Base-by-base conservation (phyloP, 2,888 invertebrate genomes). In the Pelosia muscerda region DNA sequence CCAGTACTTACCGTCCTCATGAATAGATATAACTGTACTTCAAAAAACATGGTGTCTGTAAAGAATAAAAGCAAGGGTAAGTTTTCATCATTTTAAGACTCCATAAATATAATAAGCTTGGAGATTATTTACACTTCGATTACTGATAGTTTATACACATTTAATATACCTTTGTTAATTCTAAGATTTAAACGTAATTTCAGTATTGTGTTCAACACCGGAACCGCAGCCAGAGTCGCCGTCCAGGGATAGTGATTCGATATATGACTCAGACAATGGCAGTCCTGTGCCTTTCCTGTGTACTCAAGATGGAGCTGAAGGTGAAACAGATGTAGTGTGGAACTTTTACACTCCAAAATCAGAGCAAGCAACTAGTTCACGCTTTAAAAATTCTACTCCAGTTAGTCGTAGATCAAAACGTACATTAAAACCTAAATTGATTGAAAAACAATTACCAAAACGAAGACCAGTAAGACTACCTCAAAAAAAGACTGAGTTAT, bases 261-360 rank as follows among this genome's bases (percentile, higher is more conserved):
- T 93, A 53, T 91, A 85, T 76, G 93, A 90, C 72, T 95, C 95
- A 0, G 95, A 94, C 61, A 87, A 91, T 19, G 90, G 90, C 1
- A 95, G 95, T 73, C 95, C 95, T 6, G 94, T 95, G 0, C 95
- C 94, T 11, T 95, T 95, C 82, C 73, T 93, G 13, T 95, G 94
- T 74, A 95, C 95, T 2, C 95, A 95, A 86, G 95, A 95, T 86
- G 95, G 95, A 15, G 88, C 91, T 2, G 93, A 94, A 73, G 95
- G 95, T 3, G 92, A 92, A 83, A 93, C 92, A 22, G 95, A 95
- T 79, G 95, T 95, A 22, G 89, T 95, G 15, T 95, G 95, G 95
- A 95, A 95, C 76, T 95, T 92, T 71, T 95, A 95, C 79, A 94
- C 95, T 0, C 95, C 95, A n/a, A 93, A 92, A 78, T 88, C 95